These are phyloP conservation scores for Drosophila mimetica DNA, from an alignment of 2,888 invertebrate genomes.

Conservation along the genomic window DNA sequence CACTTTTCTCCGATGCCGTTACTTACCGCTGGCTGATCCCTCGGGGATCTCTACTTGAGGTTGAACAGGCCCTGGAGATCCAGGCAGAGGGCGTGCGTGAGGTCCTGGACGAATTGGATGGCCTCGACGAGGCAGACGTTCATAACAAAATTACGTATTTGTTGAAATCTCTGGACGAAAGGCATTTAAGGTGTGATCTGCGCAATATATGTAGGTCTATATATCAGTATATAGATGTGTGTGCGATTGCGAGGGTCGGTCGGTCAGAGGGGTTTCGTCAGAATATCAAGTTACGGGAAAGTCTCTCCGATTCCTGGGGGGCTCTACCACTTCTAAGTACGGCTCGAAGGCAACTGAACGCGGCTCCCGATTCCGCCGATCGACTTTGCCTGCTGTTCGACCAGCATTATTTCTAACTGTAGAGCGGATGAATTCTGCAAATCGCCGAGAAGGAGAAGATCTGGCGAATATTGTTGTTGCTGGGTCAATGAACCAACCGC, in stretches of 20 bases:
- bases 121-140: slow-evolving; percentile 73
- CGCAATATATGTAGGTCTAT: slow-evolving; percentile 48
- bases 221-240: slow-evolving; percentile 44
- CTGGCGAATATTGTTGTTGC: slow-evolving; percentile 43
- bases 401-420: slow-evolving; percentile 49
- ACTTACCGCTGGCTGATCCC: slow-evolving; percentile 26
- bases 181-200: slow-evolving; percentile 66
- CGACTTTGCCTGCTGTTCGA: slow-evolving; percentile 7
- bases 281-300: slow-evolving; percentile 30
- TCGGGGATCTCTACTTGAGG: slow-evolving; percentile 49
- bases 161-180: slow-evolving; percentile 68
- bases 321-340: slow-evolving; percentile 61
- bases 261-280: slow-evolving; percentile 10
- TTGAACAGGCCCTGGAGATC: slow-evolving; percentile 66
- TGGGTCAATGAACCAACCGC: slow-evolving; percentile 71
- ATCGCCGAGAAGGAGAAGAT: slow-evolving; percentile 37
- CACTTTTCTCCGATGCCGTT: slow-evolving; percentile 31
- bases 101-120: slow-evolving; percentile 69
- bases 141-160: slow-evolving; percentile 75
- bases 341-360: slow-evolving; percentile 69
- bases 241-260: slow-evolving; percentile 12
- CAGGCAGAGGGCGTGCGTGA: slow-evolving; percentile 72
- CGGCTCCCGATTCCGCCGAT: slow-evolving; percentile 4
- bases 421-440: slow-evolving; percentile 22
- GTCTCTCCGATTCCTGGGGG: slow-evolving; percentile 25